phyloP scores from a whole-genome alignment of 2,797 vertebrate species.

The Xiphophorus birchmanni region DNA sequence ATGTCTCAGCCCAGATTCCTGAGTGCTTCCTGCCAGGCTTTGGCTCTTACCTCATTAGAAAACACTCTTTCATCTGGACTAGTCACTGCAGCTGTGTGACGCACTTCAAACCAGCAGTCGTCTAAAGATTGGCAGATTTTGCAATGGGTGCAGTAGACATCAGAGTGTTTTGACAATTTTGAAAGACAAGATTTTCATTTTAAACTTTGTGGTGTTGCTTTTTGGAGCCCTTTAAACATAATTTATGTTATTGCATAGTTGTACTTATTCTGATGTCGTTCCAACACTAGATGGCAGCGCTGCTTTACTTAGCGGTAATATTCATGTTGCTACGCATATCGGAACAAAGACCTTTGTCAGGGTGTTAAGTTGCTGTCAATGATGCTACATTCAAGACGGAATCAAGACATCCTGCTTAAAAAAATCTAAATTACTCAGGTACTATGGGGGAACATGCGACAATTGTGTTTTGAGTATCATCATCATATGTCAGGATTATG shows the following conservation, averaged over 20 bases:
- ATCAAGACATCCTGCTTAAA: background rate
- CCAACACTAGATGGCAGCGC: conserved; percentile 46
- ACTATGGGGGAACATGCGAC: background rate
- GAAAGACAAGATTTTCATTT: background rate
- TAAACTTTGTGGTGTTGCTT: background rate
- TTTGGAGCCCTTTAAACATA: background rate
- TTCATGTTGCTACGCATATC: background rate
- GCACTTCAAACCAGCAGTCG: conserved; percentile 11
- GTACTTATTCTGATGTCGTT: background rate
- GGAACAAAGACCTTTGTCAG: no score
- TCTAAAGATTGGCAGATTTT: background rate
- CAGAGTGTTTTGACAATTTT: background rate
- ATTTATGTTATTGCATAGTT: background rate
- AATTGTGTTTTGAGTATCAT: background rate
- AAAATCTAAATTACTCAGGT: background rate
- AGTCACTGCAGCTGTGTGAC: conserved; percentile 27
- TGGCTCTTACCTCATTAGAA: background rate
- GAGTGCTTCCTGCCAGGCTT: conserved; percentile 26
- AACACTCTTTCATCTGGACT: background rate
- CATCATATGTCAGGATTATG: background rate
- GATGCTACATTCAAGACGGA: background rate
- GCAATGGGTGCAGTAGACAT: background rate
- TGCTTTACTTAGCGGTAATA: background rate
- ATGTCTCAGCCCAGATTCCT: conserved; percentile 44
- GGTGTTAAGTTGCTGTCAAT: background rate